Percentiles rank a stretch among this genome's conserved stretches.
Evolutionary conservation across 2,113 vertebrate genomes (phyloP).

Genomic region (Clarias gariepinus): DNA sequence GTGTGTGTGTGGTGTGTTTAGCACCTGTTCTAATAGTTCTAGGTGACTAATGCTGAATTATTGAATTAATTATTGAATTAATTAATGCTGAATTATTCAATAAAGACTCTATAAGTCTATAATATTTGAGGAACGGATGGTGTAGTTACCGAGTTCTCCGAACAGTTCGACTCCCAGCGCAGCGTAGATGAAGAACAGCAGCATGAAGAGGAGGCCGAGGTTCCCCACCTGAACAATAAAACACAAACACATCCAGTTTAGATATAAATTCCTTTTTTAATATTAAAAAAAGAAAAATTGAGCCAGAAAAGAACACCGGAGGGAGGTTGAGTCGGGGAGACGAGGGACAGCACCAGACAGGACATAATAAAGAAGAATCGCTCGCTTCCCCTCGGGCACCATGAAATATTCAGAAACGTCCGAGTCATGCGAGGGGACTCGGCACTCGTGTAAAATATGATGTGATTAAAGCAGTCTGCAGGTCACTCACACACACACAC

Average conservation of each 20-base stretch:
- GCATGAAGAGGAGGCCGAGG: constrained; percentile 97
- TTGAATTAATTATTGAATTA: too few relatives aligned
- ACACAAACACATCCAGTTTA: neutral
- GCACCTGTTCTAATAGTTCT: too few relatives aligned
- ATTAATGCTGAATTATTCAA: too few relatives aligned
- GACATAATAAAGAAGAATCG: neutral
- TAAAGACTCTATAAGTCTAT: too few relatives aligned
- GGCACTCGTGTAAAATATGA: neutral
- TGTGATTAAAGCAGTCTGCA: neutral
- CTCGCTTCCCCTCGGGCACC: neutral
- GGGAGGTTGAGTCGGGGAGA: neutral
- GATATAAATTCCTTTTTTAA: neutral
- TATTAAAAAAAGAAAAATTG: neutral
- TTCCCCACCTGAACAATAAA: constrained; percentile 88
- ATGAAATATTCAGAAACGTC: constrained; percentile 42
- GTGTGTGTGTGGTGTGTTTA: too few relatives aligned
- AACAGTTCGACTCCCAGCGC: constrained; percentile 98
- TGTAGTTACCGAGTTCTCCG: constrained; percentile 87
- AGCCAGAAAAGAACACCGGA: neutral
- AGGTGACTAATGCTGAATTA: neutral
- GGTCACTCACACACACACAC: neutral
- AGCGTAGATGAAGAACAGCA: constrained; percentile 98
- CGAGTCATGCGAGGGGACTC: constrained; percentile 11
- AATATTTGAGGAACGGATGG: neutral
- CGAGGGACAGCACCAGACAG: neutral